phyloP scores from a whole-genome alignment of 92 coral and sea anemone genomes.

The Epizoanthus rinbou region DNA sequence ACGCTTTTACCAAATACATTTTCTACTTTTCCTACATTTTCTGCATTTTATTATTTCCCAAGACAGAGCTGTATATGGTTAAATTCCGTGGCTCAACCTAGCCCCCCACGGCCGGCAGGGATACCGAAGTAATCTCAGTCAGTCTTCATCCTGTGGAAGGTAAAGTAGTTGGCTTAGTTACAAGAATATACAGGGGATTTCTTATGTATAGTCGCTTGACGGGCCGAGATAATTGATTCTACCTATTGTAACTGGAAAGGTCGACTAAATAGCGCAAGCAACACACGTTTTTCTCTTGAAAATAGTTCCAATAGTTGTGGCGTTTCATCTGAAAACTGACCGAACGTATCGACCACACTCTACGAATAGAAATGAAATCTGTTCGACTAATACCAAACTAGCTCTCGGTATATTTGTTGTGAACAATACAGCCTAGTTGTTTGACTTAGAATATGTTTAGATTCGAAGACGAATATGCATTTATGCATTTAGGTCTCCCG shows the following conservation, averaged over 20 bases:
- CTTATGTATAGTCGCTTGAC: background rate
- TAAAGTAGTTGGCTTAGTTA: constrained; percentile 6
- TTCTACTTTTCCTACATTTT: no score
- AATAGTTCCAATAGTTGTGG: background rate
- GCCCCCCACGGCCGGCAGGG: no score
- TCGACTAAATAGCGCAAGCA: background rate
- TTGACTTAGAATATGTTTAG: no score
- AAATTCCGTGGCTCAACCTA: no score
- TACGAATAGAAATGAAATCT: background rate
- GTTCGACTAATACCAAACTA: background rate
- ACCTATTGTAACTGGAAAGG: background rate
- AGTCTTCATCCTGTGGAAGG: background rate
- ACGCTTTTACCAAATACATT: no score
- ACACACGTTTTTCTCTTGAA: background rate
- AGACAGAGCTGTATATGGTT: no score
- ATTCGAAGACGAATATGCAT: no score
- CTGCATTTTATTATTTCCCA: no score
- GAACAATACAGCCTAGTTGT: background rate
- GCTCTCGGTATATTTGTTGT: constrained; percentile 12
- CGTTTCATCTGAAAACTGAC: background rate
- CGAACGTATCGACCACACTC: background rate
- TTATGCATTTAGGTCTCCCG: no score
- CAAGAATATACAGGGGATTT: background rate
- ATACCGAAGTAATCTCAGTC: no score
- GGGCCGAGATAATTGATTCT: constrained; percentile 9